phyloP scores from a whole-genome alignment of 1,140 invertebrate species.

The Euschistus heros region DNA sequence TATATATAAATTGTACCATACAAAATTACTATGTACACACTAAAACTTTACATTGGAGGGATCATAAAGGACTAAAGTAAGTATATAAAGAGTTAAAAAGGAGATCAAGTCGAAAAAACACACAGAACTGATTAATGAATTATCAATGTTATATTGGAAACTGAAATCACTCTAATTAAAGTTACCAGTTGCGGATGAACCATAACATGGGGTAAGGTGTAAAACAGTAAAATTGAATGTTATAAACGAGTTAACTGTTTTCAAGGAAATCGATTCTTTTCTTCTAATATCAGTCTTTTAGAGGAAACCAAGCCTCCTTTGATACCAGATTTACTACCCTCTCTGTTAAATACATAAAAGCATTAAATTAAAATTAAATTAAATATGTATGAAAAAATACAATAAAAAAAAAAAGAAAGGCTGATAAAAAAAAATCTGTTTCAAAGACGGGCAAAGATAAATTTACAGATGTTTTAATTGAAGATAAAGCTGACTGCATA shows the following conservation, averaged over 20 bases:
- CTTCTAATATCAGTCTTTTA: slow-evolving; percentile 26
- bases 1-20: slow-evolving; percentile 20
- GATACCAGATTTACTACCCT: slow-evolving; percentile 16
- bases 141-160: no score
- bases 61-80: slow-evolving; percentile 22
- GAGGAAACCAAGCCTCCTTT: slow-evolving; percentile 24
- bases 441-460: no score
- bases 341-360: slow-evolving; percentile 1
- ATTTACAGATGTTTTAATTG: no score
- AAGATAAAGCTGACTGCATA: no score
- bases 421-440: no score
- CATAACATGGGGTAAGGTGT: no score
- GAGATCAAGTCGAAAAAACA: neutral
- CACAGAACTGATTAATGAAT: no score
- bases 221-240: no score
- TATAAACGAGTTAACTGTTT: no score
- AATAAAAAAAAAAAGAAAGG: no score
- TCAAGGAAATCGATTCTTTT: slow-evolving; percentile 11
- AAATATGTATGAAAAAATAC: neutral
- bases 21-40: slow-evolving; percentile 24
- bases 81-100: slow-evolving; percentile 1
- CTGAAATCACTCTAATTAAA: no score
- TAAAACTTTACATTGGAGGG: slow-evolving; percentile 26
- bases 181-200: no score
- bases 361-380: slow-evolving; percentile 10